Evolutionary conservation across 2,113 vertebrate species (phyloP).

Genomic region (Dascyllus trimaculatus): DNA sequence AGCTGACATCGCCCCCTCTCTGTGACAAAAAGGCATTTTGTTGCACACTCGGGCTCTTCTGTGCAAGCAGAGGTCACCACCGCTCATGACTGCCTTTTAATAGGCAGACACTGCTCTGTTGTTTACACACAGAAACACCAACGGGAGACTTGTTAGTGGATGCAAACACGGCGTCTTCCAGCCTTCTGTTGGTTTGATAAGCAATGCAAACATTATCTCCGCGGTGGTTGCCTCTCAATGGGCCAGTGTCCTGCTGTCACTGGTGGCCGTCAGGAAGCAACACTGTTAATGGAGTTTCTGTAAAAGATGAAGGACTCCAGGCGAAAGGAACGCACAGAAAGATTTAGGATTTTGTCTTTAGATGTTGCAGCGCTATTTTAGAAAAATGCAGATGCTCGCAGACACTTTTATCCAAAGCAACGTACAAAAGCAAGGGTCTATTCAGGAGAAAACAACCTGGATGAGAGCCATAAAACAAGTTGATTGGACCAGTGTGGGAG

Average conservation of each 20-base stretch:
- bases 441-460: too few relatives aligned
- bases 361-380: background rate
- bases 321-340: too few relatives aligned
- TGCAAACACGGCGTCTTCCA: conserved; percentile 19
- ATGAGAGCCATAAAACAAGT: too few relatives aligned
- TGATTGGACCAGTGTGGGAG: too few relatives aligned
- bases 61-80: conserved; percentile 49
- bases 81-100: conserved; percentile 33
- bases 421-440: too few relatives aligned
- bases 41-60: conserved; percentile 28
- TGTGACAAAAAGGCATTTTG: conserved; percentile 53
- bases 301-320: too few relatives aligned
- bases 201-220: conserved; percentile 22
- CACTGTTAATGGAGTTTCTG: background rate
- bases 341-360: too few relatives aligned
- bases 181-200: conserved; percentile 9
- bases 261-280: background rate
- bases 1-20: background rate
- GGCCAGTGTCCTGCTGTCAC: background rate
- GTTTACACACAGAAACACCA: conserved; percentile 43
- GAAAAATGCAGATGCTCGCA: background rate
- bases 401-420: too few relatives aligned
- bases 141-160: conserved; percentile 13
- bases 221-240: background rate
- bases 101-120: conserved; percentile 37